Percentiles rank a stretch among this genome's conserved stretches.
phyloP scores from a whole-genome alignment of 1,140 invertebrate species.

The Tetraneura akinire region DNA sequence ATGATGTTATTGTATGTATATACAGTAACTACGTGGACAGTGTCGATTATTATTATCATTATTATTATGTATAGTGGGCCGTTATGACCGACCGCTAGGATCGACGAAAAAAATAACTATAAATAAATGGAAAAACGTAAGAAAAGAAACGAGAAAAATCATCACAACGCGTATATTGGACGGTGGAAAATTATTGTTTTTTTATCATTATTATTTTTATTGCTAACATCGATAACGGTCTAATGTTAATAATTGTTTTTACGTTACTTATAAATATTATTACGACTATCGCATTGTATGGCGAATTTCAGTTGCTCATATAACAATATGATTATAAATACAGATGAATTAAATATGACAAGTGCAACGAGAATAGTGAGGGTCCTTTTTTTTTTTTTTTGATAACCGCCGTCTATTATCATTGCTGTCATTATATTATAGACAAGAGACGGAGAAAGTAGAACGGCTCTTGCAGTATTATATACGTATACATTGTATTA shows the following conservation, averaged over 20 bases:
- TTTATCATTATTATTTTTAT: not conserved
- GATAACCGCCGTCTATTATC: slow-evolving; percentile 18
- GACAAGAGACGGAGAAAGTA: slow-evolving; percentile 31
- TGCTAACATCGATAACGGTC: slow-evolving; percentile 27
- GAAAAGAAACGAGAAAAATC: slow-evolving; percentile 8
- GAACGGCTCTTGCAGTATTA: not conserved
- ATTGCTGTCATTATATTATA: not conserved
- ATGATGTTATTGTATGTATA: too few species aligned
- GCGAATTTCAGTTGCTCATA: not conserved
- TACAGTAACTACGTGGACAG: slow-evolving; percentile 39
- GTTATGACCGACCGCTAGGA: slow-evolving; percentile 29
- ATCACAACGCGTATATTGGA: not conserved
- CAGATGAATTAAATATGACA: not conserved
- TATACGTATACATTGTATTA: too few species aligned
- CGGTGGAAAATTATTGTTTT: slow-evolving; percentile 8
- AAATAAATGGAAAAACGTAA: not conserved
- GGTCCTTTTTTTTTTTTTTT: not conserved
- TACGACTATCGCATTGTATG: slow-evolving; percentile 11
- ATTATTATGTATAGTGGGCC: too few species aligned
- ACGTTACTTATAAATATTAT: slow-evolving; percentile 31
- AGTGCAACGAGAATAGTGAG: not conserved
- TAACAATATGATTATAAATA: not conserved
- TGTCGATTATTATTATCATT: slow-evolving; percentile 41
- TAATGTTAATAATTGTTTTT: slow-evolving; percentile 26
- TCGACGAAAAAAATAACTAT: not conserved